Base-by-base conservation (phyloP, 2,113 vertebrate genomes). In the Eleginops maclovinus region DNA sequence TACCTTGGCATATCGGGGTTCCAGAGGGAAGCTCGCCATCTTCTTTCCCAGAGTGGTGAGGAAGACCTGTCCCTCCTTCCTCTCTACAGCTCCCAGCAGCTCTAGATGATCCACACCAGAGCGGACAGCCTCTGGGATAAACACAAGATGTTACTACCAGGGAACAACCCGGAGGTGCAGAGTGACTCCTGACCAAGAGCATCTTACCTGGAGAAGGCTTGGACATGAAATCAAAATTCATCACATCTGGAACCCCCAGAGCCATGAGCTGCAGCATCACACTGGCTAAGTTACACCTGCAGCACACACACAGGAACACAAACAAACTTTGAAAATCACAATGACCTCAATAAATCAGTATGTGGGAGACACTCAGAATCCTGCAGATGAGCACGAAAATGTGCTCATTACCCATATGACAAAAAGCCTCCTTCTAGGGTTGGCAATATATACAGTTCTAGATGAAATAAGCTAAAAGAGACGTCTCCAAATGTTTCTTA, bases 151-250 rank as follows among this genome's bases (percentile, higher is more conserved):
- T 76, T 2, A 62, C 44, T 16, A 31, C 17, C 4, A 14, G 21
- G 3, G 15, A 9, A 4, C 1, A 2, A 6, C 0, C 12, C 14
- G 2, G 15, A 63, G 15, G 21, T 22, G 17, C 16, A 5, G 1
- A 26, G 40, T 0, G 8, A 36, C 19, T n/a, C 3, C 28, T n/a
- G 21, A 70, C 26, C 31, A n/a, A n/a, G 1, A 2, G 63, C 55
- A 2, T 60, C 92, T 93, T 85, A 99, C 98, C 98, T 87, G 97
- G 95, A 63, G 97, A 98, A 0, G 98, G 98, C 80, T 97, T 99
- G 62, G 98, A 98, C 95, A 99, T 96, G 88, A 99, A 99, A 83
- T 99, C 98, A 93, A 99, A 99, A 71, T 96, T 97, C 54, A 96
- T 95, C 71, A 99, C 95, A 0, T 98, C 93, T 65, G 96, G 96